Conservation (phyloP, 35 echinoderm and acorn worm species). For the Heliocidaris erythrogramma region DNA sequence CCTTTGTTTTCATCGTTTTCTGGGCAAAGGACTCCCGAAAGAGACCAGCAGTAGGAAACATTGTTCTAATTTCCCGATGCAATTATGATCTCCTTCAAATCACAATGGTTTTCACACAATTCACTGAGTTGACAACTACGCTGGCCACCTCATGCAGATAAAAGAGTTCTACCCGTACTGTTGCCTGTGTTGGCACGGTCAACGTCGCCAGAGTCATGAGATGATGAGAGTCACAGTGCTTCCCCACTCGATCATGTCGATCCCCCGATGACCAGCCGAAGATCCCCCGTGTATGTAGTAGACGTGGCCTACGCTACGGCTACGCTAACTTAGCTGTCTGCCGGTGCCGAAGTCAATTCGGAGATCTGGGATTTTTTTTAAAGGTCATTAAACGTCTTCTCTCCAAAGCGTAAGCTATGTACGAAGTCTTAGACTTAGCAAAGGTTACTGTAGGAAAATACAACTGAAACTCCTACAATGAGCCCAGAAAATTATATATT, state of each 20-base stretch:
- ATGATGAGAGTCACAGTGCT: no score
- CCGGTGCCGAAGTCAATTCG: no score
- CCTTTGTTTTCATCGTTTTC: constrained; percentile 23
- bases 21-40: constrained; percentile 12
- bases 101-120: no score
- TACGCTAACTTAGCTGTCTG: background rate
- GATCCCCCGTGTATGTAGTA: background rate
- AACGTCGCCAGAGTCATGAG: no score
- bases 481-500: background rate
- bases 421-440: background rate
- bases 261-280: background rate
- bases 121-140: no score
- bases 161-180: no score
- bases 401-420: background rate
- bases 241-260: no score
- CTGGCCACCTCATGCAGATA: no score
- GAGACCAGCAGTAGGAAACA: background rate
- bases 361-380: background rate
- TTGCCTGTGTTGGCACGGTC: no score
- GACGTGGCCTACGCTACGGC: background rate
- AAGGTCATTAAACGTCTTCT: background rate
- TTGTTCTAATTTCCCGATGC: background rate
- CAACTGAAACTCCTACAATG: background rate
- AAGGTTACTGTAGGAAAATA: background rate
- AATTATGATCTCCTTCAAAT: no score